Base-by-base conservation (phyloP, 2,888 invertebrate genomes). In the Halocaridina rubra region DNA sequence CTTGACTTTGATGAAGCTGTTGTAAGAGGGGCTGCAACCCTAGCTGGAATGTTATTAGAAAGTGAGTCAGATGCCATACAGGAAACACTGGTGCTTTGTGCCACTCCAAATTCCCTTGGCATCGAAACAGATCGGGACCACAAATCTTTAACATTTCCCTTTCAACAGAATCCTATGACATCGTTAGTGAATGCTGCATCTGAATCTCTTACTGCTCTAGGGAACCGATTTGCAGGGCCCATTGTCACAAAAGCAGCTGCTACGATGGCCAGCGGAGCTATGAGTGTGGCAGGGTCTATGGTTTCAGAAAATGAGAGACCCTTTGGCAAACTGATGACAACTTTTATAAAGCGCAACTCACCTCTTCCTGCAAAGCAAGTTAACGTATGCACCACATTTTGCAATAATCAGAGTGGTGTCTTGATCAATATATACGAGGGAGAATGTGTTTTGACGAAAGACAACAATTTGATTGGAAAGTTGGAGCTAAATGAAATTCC, bases 401-500 rank as follows among this genome's bases (percentile, higher is more conserved):
- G n/a, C 19, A 19, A 53, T 19, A 53, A 53, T 53, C 53, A 53
- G 53, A 19, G 16, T 53, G 53, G 53, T 53, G 53, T 5, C n/a
- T 13, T 53, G 16, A 53, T 53, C 53, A 16, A 53, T 16, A 53
- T 53, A n/a, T 53, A 53, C 19, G 53, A 53, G 53, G 91, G 91
- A n/a, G 91, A 91, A 80, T 88, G 91, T 19, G 90, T 91, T 5
- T 90, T 91, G 90, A 91, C 91, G 22, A 90, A 90, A 76, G 91
- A 91, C 88, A 91, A 91, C 88, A 90, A 91, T 81, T 88, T 89
- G 61, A 90, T 93, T 75, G 93, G 93, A 85, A 92, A 92, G 89
- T 93, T 93, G 90, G 92, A 93, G 89, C 90, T 93, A 85, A 91
- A 91, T 29, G 92, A 92, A 39, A 92, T 93, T 85, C 92, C 92